Base-by-base conservation (phyloP, 2,888 invertebrate genomes). In the Oxytorus armatus region DNA sequence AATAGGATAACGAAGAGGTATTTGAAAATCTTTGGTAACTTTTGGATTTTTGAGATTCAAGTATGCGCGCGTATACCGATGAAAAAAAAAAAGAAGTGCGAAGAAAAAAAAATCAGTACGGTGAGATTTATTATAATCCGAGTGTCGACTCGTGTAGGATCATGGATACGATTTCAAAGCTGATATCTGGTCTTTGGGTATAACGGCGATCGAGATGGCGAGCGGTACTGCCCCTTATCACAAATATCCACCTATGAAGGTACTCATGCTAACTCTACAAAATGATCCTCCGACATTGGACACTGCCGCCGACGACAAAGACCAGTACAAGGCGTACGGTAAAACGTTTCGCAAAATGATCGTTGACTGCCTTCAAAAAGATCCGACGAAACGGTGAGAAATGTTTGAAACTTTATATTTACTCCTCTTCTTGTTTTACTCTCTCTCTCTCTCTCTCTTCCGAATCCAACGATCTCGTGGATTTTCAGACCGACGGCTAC, bases 131-230 rank as follows among this genome's bases (percentile, higher is more conserved):
- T 86, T 83, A 84, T 88, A 84, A 88, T 85, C 81, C 82, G 78
- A 66, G 10, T 79, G 57, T 84, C 73, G 68, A 81, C 77, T 76
- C 76, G 86, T 90, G 89, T 90, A 96, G 95, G 97, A 98, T 90
- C 97, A 98, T 90, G 99, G 99, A 1, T 99, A 99, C 90, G 99
- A 99, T 92, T 99, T 98, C 92, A 99, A 99, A 93, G 99, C 99
- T 1, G 97, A 97, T 89, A 97, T 97, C 85, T 96, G 98, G 98
- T 95, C 97, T 86, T 95, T 98, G 89, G 98, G 98, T 23, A 98
- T 98, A 84, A 98, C 99, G 0, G 99, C 99, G 0, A 99, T 99
- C 86, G 99, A 99, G 93, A 96, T 99, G 96, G 99, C 99, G 0
- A 98, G 98, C 0, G 98, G 98, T 11, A 98, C 98, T 0, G 99